Evolutionary conservation across 2,888 invertebrate genomes (phyloP), one percentile per base, ranked within the genome.

Genomic region (Anarsia innoxiella): DNA sequence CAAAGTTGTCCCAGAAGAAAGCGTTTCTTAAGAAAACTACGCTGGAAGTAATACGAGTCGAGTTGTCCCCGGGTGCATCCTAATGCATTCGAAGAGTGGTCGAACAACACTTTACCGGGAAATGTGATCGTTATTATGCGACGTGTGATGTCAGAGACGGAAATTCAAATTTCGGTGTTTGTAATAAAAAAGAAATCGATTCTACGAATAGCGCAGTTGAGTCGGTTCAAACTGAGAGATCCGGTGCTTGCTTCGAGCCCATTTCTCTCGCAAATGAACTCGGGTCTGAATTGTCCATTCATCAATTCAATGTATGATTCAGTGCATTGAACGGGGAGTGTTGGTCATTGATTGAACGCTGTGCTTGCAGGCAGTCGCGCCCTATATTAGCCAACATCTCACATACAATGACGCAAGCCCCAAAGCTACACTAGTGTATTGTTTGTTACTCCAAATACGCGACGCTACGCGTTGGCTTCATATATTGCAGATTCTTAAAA

Each of bases 51-150:
- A 65, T 46, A 46, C 37, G 53, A 63, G 56, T 45, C 51, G 41
- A 36, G 45, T 39, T 32, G 14, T 46, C 45, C 45, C 46, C 54
- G 42, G 53, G 43, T 59, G 74, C 69, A 67, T 68, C 57, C 53
- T 60, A 67, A 69, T 68, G 66, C 52, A 53, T 41, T 41, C 45
- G 37, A 43, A 39, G 40, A 42, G 45, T 45, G 52, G 55, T 56
- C 53, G 51, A 61, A 58, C 53, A 56, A 46, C 61, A 59, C 62
- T 66, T 16, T 64, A 66, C 66, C 52, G 46, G 55, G 69, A 66
- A 66, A 53, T 58, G 47, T 49, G 65, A 66, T 57, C 58, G 54
- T 60, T 69, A 66, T 59, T 69, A 69, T 65, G 66, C 68, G 49
- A 33, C 48, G 42, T 43, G 45, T 39, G 61, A 63, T 65, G 55